phyloP scores from a whole-genome alignment of 2,888 invertebrate genomes.

The Elmis aenea region DNA sequence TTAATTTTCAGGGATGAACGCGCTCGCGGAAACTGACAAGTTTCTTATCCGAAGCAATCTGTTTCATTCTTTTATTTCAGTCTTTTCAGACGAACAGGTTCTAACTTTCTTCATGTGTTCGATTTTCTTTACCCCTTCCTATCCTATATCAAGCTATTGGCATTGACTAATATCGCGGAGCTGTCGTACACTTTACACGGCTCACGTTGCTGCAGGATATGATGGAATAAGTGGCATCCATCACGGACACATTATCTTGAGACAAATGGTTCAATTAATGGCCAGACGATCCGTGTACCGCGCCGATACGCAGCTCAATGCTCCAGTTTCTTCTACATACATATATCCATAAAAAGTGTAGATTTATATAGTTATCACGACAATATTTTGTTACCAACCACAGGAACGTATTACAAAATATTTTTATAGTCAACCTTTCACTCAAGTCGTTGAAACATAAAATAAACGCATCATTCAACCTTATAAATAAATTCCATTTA shows the following conservation, averaged over 20 bases:
- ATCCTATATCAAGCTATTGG: conserved; percentile 30
- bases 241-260: conserved; percentile 23
- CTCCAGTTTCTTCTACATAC: conserved; percentile 24
- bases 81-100: conserved; percentile 28
- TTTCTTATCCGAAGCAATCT: conserved; percentile 48
- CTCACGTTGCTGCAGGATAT: conserved; percentile 14
- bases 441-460: too few species aligned
- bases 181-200: conserved; percentile 18
- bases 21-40: conserved; percentile 46
- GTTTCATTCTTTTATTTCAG: conserved; percentile 46
- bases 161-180: conserved; percentile 33
- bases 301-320: conserved; percentile 9
- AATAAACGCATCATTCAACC: too few species aligned
- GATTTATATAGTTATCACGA: too few species aligned
- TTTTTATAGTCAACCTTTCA: too few species aligned
- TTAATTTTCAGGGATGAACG: conserved; percentile 49
- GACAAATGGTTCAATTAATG: conserved; percentile 26
- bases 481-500: too few species aligned
- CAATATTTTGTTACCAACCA: too few species aligned
- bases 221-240: conserved; percentile 20
- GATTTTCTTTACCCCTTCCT: conserved; percentile 29
- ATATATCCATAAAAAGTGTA: too few species aligned
- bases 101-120: conserved; percentile 34
- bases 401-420: too few species aligned
- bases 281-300: conserved; percentile 8